Evolutionary conservation across 2,888 invertebrate genomes (phyloP).

Genomic region (Drosophila phalerata): DNA sequence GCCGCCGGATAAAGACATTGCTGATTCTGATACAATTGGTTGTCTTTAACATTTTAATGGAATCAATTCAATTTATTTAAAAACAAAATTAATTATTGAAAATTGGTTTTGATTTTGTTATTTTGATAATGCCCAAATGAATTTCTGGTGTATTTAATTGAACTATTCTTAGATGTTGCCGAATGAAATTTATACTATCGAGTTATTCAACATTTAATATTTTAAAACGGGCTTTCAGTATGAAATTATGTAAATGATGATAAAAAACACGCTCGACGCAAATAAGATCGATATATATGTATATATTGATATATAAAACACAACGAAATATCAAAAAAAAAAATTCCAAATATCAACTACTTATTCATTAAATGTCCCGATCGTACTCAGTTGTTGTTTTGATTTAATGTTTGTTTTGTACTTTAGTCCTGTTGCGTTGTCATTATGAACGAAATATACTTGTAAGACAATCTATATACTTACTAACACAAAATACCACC

Average conservation of each 20-base stretch:
- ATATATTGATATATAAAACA: slow-evolving; percentile 12
- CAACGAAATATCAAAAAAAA: background rate
- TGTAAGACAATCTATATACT: slow-evolving; percentile 21
- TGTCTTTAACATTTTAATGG: background rate
- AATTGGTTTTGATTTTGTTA: slow-evolving; percentile 2
- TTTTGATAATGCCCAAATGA: background rate
- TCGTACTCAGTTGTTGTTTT: slow-evolving; percentile 69
- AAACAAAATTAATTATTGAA: slow-evolving; percentile 5
- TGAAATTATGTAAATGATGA: background rate
- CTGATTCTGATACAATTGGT: slow-evolving; percentile 3
- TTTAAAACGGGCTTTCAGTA: background rate
- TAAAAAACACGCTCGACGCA: slow-evolving; percentile 11
- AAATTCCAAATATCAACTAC: slow-evolving; percentile 23
- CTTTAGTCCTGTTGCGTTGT: slow-evolving; percentile 62
- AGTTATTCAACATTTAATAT: background rate
- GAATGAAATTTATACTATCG: background rate
- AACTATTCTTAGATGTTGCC: background rate
- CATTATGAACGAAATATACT: slow-evolving; percentile 35
- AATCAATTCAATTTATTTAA: slow-evolving; percentile 10
- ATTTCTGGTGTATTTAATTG: slow-evolving; percentile 6
- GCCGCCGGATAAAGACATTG: slow-evolving; percentile 11
- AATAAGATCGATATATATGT: slow-evolving; percentile 7
- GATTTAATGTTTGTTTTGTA: slow-evolving; percentile 52
- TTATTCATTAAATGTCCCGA: slow-evolving; percentile 72
- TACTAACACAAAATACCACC: slow-evolving; percentile 22